These are phyloP conservation scores for Nymphalis c-album DNA, from an alignment of 2,888 invertebrate genomes.

Conservation along the genomic window DNA sequence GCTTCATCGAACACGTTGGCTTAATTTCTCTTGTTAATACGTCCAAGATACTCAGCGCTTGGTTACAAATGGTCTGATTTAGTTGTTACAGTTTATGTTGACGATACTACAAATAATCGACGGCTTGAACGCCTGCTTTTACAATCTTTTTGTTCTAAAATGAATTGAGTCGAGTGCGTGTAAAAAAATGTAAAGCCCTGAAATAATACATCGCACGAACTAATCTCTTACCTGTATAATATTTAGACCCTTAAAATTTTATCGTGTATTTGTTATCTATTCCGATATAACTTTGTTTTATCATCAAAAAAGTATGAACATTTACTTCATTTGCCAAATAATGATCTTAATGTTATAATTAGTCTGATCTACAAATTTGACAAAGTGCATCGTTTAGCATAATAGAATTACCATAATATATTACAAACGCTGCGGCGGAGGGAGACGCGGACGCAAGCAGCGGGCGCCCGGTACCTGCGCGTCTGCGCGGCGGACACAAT, in stretches of 20 bases:
- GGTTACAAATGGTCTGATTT: neutral
- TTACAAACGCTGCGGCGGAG: too few relatives aligned
- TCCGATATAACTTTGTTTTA: too few relatives aligned
- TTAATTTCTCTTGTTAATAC: neutral
- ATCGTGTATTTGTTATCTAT: too few relatives aligned
- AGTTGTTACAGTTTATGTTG: neutral
- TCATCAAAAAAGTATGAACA: too few relatives aligned
- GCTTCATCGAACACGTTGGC: neutral
- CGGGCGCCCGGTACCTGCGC: too few relatives aligned
- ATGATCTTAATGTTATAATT: too few relatives aligned
- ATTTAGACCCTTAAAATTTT: neutral
- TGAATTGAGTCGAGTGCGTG: constrained; percentile 8
- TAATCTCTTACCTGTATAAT: constrained; percentile 4
- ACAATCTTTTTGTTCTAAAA: neutral
- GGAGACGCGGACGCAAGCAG: too few relatives aligned
- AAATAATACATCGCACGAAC: neutral
- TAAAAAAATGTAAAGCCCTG: neutral
- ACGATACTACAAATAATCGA: neutral
- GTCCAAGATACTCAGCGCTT: neutral
- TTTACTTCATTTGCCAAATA: too few relatives aligned
- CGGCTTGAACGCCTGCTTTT: neutral
- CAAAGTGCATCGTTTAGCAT: too few relatives aligned
- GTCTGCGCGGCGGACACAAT: constrained; percentile 48
- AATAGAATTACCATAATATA: too few relatives aligned
- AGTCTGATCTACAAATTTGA: too few relatives aligned